Conservation (phyloP, 1,140 invertebrate species). For the Anastatus disparis region DNA sequence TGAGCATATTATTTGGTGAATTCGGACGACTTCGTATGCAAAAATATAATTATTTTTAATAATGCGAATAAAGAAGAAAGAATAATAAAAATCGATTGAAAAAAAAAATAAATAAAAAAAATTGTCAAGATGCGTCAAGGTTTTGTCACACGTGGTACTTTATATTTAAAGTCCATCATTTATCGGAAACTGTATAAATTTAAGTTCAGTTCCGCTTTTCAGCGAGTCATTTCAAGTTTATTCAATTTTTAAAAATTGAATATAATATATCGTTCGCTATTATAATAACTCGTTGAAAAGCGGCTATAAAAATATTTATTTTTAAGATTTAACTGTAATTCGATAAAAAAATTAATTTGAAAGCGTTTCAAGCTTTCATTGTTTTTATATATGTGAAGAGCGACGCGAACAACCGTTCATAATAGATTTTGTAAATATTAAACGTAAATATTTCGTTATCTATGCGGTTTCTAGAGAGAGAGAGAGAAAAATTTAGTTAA, state of each 20-base stretch:
- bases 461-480: conserved; percentile 39
- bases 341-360: conserved; percentile 10
- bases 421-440: conserved; percentile 43
- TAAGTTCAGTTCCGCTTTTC: conserved; percentile 24
- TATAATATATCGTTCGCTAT: background rate
- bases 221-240: conserved; percentile 10
- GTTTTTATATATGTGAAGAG: background rate
- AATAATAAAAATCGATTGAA: conserved; percentile 9
- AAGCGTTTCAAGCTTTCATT: conserved; percentile 17
- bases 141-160: conserved; percentile 19
- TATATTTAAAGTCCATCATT: background rate
- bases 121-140: conserved; percentile 43
- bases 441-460: conserved; percentile 37
- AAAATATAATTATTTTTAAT: background rate
- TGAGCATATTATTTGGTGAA: conserved; percentile 14
- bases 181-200: conserved; percentile 31
- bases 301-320: background rate
- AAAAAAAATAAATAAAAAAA: background rate
- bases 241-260: background rate
- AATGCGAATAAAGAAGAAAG: background rate
- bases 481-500: conserved; percentile 22
- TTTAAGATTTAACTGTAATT: conserved; percentile 9
- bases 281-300: conserved; percentile 1
- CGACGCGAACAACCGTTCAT: conserved; percentile 11
- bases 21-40: background rate